phyloP scores from a whole-genome alignment of 2,888 invertebrate species.

The Gonocerus acuteangulatus region DNA sequence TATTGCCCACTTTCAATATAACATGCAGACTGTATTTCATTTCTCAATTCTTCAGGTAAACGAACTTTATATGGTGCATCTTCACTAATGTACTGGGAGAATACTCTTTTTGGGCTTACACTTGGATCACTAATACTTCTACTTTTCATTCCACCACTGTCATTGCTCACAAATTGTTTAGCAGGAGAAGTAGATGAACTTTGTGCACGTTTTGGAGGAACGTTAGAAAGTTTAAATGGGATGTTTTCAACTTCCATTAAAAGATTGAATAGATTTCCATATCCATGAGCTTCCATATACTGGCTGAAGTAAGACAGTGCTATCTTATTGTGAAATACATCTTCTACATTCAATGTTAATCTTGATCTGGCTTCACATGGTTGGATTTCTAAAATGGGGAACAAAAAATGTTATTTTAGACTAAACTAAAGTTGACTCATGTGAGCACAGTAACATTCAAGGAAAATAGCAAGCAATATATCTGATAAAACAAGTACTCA shows the following conservation, averaged over 20 bases:
- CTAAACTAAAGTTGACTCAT: not conserved
- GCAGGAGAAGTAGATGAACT: constrained; percentile 13
- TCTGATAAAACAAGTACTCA: constrained; percentile 13
- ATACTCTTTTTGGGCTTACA: constrained; percentile 15
- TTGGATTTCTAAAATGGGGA: constrained; percentile 21
- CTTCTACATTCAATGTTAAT: constrained; percentile 64
- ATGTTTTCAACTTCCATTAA: constrained; percentile 66
- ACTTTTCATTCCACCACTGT: not conserved
- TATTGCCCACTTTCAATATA: constrained; percentile 17
- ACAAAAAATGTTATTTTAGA: not conserved
- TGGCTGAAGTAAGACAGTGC: constrained; percentile 77
- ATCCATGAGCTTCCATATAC: constrained; percentile 70
- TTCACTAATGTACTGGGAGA: constrained; percentile 30
- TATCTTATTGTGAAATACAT: constrained; percentile 69
- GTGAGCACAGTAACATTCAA: too few relatives aligned
- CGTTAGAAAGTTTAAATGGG: constrained; percentile 11
- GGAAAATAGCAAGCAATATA: too few relatives aligned
- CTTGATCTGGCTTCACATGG: constrained; percentile 47
- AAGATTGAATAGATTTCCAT: constrained; percentile 60
- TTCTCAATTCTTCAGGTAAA: constrained; percentile 32
- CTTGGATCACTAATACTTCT: constrained; percentile 2
- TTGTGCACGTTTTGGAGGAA: not conserved
- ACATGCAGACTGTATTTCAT: constrained; percentile 19
- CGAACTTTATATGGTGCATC: constrained; percentile 30
- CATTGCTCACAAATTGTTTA: not conserved